Percentiles rank a stretch among this genome's conserved stretches.
phyloP scores from a whole-genome alignment of 2,797 vertebrate genomes.

The Darevskia nairensis region DNA sequence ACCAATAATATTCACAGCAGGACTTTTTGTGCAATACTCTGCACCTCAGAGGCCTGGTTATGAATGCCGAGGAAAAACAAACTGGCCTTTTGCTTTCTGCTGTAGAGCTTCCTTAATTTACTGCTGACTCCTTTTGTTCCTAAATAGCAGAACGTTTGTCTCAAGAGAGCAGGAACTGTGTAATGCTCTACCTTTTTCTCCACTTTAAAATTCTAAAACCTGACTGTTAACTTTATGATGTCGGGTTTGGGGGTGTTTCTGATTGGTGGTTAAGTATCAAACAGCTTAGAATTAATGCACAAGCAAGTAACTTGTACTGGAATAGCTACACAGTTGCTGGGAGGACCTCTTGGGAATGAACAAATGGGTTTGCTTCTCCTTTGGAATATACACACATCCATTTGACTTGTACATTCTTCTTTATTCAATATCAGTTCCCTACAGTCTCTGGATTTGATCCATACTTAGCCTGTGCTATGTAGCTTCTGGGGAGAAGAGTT shows the following conservation, averaged over 20 bases:
- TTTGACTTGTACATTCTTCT: neutral
- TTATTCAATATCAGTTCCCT: neutral
- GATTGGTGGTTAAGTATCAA: neutral
- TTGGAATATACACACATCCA: neutral
- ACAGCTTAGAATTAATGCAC: neutral
- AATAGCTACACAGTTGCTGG: neutral
- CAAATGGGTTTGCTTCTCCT: neutral
- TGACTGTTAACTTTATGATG: neutral
- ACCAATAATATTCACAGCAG: conserved; percentile 41
- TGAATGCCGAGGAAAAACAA: conserved; percentile 5
- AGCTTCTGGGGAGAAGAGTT: neutral
- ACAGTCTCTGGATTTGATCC: neutral
- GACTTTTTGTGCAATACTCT: conserved; percentile 32
- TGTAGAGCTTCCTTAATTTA: neutral
- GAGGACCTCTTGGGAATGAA: neutral
- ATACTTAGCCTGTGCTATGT: neutral
- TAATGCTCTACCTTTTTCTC: neutral
- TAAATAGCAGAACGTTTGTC: neutral
- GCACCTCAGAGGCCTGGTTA: neutral
- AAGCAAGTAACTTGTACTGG: neutral
- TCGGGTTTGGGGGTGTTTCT: conserved; percentile 19
- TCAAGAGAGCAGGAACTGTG: conserved; percentile 7
- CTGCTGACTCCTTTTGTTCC: neutral
- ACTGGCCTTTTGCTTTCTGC: neutral
- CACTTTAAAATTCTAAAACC: neutral